These are phyloP conservation scores for Halcyon senegalensis DNA, from an alignment of 2,113 vertebrate genomes.

Conservation along the genomic window DNA sequence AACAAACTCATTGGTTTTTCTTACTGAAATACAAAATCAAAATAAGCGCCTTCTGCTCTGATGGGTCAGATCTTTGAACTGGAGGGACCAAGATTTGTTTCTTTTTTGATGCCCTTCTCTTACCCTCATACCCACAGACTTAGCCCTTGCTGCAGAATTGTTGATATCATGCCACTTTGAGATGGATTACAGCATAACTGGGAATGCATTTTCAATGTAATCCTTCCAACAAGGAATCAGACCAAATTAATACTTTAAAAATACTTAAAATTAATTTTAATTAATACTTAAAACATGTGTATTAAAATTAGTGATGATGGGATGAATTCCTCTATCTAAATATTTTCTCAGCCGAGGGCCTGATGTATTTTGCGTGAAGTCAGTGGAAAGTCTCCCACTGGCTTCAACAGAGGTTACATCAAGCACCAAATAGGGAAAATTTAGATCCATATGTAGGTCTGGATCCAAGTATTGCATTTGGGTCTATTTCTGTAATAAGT, in stretches of 20 bases:
- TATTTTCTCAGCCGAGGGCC: background rate
- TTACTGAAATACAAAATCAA: conserved; percentile 39
- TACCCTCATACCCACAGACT: background rate
- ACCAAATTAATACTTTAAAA: too few species aligned
- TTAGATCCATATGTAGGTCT: background rate
- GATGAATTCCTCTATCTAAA: background rate
- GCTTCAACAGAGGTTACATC: background rate
- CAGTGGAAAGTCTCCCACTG: conserved; percentile 3
- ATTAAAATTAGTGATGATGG: background rate
- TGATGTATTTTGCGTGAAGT: background rate
- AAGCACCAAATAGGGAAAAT: background rate
- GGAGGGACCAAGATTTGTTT: background rate
- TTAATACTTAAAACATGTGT: conserved; percentile 29
- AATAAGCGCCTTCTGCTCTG: conserved; percentile 34
- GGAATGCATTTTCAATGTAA: conserved; percentile 51
- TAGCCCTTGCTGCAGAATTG: background rate
- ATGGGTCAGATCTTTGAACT: background rate
- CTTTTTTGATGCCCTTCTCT: background rate
- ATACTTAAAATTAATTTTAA: too few species aligned
- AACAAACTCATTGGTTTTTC: conserved; percentile 59
- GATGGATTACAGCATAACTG: conserved; percentile 38
- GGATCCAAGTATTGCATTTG: background rate
- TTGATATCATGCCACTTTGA: conserved; percentile 35
- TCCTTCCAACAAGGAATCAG: background rate
- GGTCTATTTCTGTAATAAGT: background rate